Conservation (phyloP, 2,797 vertebrate genomes). For the Oryzias sinensis region DNA sequence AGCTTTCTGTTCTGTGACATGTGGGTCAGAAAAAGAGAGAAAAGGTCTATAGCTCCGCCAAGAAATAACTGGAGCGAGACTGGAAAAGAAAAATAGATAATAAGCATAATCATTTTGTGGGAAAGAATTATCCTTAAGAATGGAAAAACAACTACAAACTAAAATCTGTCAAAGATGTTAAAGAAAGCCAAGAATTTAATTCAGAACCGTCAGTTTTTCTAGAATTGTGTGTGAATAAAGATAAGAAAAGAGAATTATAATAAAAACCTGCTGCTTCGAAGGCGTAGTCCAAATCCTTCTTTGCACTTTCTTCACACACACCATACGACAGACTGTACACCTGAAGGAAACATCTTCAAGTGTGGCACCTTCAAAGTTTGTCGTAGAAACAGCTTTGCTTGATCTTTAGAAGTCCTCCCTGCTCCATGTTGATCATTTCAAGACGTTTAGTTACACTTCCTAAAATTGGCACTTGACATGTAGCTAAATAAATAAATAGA, state of each 20-base stretch:
- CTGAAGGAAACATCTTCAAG: conserved; percentile 12
- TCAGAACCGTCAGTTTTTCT: conserved; percentile 50
- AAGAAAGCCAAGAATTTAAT: conserved; percentile 32
- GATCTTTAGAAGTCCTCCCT: conserved; percentile 64
- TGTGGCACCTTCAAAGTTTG: too few species aligned
- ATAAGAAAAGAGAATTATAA: background rate
- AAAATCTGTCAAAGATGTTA: conserved; percentile 1
- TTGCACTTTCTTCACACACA: conserved; percentile 23
- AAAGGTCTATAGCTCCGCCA: conserved; percentile 41
- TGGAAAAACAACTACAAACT: conserved; percentile 1
- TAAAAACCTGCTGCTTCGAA: conserved; percentile 7
- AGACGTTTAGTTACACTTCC: conserved; percentile 82
- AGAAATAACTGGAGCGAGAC: conserved; percentile 35
- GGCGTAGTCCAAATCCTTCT: conserved; percentile 2
- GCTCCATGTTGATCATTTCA: conserved; percentile 53
- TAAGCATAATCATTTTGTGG: conserved; percentile 11
- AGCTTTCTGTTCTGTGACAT: conserved; percentile 18
- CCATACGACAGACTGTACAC: conserved; percentile 11
- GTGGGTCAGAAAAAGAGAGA: conserved; percentile 14
- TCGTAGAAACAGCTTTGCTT: background rate
- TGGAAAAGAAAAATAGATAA: conserved; percentile 9
- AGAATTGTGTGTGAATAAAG: conserved; percentile 42
- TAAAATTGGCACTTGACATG: conserved; percentile 96
- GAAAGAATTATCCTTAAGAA: conserved; percentile 9
- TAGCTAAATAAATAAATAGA: conserved; percentile 70